Evolutionary conservation across 2,888 invertebrate species (phyloP).

Genomic region (Cataglyphis cursor): DNA sequence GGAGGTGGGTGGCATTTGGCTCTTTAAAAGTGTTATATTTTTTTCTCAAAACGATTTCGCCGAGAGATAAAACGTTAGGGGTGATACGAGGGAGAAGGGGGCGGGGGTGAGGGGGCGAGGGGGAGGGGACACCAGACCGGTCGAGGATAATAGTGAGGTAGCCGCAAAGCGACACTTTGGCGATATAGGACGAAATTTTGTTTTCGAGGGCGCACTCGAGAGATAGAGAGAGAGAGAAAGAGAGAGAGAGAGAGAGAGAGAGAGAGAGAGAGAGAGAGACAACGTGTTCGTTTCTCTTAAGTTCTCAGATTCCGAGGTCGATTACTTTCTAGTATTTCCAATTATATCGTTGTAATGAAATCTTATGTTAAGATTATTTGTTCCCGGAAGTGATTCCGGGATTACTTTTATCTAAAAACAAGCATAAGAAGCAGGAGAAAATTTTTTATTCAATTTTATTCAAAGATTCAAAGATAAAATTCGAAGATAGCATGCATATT

Average conservation of each 20-base stretch:
- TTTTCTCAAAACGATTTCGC: constrained; percentile 17
- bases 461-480: background rate
- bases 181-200: constrained; percentile 29
- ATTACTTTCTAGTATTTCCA: constrained; percentile 22
- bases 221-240: constrained; percentile 1
- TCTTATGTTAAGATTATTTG: background rate
- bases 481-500: background rate
- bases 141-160: constrained; percentile 32
- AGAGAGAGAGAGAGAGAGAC: background rate
- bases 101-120: background rate
- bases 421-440: background rate
- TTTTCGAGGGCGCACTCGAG: constrained; percentile 28
- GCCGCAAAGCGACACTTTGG: constrained; percentile 31
- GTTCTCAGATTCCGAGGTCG: background rate
- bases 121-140: background rate
- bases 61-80: constrained; percentile 32
- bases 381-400: background rate
- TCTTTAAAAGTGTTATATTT: constrained; percentile 18
- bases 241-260: background rate
- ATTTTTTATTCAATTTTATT: background rate
- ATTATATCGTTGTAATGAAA: constrained; percentile 3
- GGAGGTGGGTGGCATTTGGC: background rate
- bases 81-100: background rate
- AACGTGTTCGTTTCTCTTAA: background rate
- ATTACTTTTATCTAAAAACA: background rate